Percentiles rank a stretch among this genome's conserved stretches.
These are phyloP conservation scores for Planiliza haematocheilus DNA, from an alignment of 2,113 vertebrate genomes.

Conservation along the genomic window DNA sequence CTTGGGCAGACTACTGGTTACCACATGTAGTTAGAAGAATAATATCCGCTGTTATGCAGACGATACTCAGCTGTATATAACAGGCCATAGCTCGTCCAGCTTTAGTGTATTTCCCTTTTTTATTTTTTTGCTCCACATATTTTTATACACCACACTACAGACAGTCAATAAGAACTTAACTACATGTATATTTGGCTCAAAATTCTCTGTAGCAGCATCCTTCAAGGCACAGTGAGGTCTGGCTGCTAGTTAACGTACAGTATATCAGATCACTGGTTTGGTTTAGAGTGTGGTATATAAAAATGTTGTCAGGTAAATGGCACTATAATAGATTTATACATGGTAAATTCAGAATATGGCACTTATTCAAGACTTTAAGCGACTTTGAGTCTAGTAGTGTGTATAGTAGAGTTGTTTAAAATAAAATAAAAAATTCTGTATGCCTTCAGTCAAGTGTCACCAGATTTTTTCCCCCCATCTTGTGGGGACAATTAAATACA, in stretches of 20 bases:
- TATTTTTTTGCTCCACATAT: not conserved
- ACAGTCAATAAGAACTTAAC: not conserved
- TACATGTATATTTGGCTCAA: not conserved
- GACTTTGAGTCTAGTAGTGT: not conserved
- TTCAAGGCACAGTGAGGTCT: not conserved
- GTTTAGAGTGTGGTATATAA: too few relatives aligned
- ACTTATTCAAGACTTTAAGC: too few relatives aligned
- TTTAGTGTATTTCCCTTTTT: not conserved
- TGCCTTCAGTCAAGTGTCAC: slow-evolving; percentile 49
- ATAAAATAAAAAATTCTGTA: slow-evolving; percentile 18
- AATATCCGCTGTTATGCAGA: slow-evolving; percentile 1
- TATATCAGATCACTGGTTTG: not conserved
- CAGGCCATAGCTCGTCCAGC: too few relatives aligned
- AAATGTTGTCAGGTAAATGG: too few relatives aligned
- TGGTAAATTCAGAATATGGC: too few relatives aligned
- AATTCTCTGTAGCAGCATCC: not conserved
- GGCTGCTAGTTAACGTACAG: not conserved
- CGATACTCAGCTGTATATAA: not conserved
- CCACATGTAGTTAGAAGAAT: not conserved
- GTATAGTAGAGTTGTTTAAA: not conserved
- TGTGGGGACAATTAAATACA: slow-evolving; percentile 28
- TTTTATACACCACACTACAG: not conserved
- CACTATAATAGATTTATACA: too few relatives aligned
- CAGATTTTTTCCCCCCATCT: not conserved
- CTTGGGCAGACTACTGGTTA: too few relatives aligned